These are phyloP conservation scores for Erynnis tages DNA, from an alignment of 2,888 invertebrate species.

Conservation along the genomic window DNA sequence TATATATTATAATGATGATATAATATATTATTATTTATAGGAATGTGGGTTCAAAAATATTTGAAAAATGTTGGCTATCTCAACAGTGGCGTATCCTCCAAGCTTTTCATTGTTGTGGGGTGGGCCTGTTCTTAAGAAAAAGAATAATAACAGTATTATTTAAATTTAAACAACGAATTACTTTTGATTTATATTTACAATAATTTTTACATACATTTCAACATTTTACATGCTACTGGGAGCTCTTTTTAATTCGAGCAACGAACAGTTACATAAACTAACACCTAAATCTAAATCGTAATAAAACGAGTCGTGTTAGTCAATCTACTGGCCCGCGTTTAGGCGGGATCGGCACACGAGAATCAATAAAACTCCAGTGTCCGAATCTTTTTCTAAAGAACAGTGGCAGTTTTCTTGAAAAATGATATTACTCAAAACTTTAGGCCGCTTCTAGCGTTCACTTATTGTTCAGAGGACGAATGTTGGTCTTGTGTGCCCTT, in stretches of 20 bases:
- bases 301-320: slow-evolving; percentile 75
- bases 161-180: slow-evolving; percentile 71
- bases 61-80: too few relatives aligned
- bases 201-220: slow-evolving; percentile 78
- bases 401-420: slow-evolving; percentile 68
- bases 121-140: too few relatives aligned
- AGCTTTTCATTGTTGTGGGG: too few relatives aligned
- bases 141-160: too few relatives aligned
- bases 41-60: too few relatives aligned
- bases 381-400: slow-evolving; percentile 55
- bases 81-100: too few relatives aligned
- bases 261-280: slow-evolving; percentile 81
- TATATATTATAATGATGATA: too few relatives aligned
- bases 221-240: slow-evolving; percentile 80
- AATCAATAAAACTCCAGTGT: slow-evolving; percentile 78
- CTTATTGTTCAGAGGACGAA: slow-evolving; percentile 73
- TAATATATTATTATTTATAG: too few relatives aligned
- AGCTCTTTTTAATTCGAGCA: slow-evolving; percentile 82
- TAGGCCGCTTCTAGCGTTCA: slow-evolving; percentile 71
- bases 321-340: slow-evolving; percentile 69
- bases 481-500: slow-evolving; percentile 63
- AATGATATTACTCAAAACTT: slow-evolving; percentile 58
- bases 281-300: slow-evolving; percentile 80
- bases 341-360: slow-evolving; percentile 66
- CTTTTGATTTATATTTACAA: slow-evolving; percentile 78